A percentile compares a stretch with the other conserved stretches of the same genome.
These are phyloP conservation scores for Sarcophaga caerulescens DNA, from an alignment of 2,888 invertebrate species.

Conservation along the genomic window DNA sequence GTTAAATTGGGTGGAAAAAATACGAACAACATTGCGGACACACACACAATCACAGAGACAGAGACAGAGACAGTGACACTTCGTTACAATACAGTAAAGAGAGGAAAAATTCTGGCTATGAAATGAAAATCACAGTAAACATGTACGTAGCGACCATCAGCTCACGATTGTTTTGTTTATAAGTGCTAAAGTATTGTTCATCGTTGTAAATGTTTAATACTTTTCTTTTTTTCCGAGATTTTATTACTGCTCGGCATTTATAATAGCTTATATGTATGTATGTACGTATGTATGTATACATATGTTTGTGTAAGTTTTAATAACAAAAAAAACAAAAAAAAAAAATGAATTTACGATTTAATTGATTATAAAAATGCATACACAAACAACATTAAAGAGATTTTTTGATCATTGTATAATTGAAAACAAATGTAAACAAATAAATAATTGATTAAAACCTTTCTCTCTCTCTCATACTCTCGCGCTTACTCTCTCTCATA, in stretches of 20 bases:
- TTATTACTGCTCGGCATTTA: too few relatives aligned
- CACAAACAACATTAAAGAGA: background rate
- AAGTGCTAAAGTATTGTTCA: too few relatives aligned
- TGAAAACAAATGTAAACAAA: background rate
- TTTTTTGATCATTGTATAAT: background rate
- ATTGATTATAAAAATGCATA: conserved; percentile 46
- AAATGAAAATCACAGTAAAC: too few relatives aligned
- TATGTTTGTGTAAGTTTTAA: background rate
- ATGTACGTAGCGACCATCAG: too few relatives aligned
- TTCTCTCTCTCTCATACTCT: background rate
- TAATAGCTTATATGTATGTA: too few relatives aligned
- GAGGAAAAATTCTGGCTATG: background rate
- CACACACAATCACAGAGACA: background rate
- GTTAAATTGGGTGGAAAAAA: conserved; percentile 55
- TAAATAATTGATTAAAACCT: conserved; percentile 48
- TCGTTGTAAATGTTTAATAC: too few relatives aligned
- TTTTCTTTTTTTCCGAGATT: too few relatives aligned
- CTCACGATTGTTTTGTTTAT: too few relatives aligned
- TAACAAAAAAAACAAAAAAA: conserved; percentile 18
- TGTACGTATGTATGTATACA: too few relatives aligned
- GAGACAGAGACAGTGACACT: background rate
- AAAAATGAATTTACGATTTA: conserved; percentile 37
- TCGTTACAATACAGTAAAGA: background rate
- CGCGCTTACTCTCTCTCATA: background rate
- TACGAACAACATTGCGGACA: conserved; percentile 12